Evolutionary conservation across 2,113 vertebrate genomes (phyloP).

Genomic region (Aix galericulata): DNA sequence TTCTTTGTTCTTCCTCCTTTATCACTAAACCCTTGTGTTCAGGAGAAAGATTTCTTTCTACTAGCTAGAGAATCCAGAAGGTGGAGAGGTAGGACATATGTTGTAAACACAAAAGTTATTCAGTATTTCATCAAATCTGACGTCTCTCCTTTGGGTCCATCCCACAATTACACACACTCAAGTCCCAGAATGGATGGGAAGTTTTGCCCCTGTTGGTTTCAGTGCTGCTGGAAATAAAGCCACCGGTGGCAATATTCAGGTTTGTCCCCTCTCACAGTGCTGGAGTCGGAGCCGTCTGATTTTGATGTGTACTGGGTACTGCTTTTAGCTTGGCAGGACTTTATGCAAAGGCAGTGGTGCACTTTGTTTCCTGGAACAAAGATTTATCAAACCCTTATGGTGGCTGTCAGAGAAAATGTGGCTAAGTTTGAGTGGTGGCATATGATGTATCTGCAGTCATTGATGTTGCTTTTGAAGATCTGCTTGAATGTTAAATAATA

Average conservation of each 20-base stretch:
- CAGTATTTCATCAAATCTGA: not conserved
- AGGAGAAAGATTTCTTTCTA: not conserved
- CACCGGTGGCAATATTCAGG: not conserved
- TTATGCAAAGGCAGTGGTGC: not conserved
- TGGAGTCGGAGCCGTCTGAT: not conserved
- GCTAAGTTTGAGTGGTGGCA: accelerated
- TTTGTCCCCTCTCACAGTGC: not conserved
- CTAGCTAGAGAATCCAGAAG: not conserved
- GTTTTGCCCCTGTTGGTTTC: not conserved
- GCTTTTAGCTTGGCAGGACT: not conserved
- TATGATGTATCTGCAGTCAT: not conserved
- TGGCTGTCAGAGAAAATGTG: not conserved
- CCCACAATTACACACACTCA: not conserved
- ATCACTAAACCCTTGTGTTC: not conserved
- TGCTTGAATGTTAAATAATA: not conserved
- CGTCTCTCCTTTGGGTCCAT: not conserved
- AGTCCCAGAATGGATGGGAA: not conserved
- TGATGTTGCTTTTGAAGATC: not conserved
- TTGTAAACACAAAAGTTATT: not conserved
- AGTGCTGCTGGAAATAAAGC: not conserved
- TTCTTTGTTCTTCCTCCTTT: not conserved
- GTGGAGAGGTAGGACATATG: not conserved
- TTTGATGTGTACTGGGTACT: not conserved
- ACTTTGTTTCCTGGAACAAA: not conserved
- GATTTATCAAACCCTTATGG: not conserved